Evolutionary conservation across 2,797 vertebrate genomes (phyloP), one percentile per base, ranked within the genome.

Genomic region (Triplophysa bombifrons): DNA sequence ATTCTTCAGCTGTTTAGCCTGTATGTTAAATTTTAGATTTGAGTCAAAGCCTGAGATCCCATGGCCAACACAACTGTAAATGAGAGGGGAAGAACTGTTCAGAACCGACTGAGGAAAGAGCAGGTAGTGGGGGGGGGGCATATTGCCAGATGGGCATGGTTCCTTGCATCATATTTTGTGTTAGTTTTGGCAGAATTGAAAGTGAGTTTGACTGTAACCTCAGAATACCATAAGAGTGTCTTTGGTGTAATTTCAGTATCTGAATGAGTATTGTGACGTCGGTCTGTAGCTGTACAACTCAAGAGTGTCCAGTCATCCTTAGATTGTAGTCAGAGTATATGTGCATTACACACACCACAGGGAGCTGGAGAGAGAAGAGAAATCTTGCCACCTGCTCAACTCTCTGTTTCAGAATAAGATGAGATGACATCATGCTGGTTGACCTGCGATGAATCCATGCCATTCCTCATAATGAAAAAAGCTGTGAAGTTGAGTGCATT

Each of bases 21-120:
- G 51, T 68, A 51, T 8, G 38, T 67, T 67, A 76, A 76, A 76
- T 76, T 58, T 76, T 76, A 58, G 34, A 76, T 64, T 8, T 56
- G 22, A 46, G 51, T 67, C 27, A 30, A 30, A 30, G 3, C 27
- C 27, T 30, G 27, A 30, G 27, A 30, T 30, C 27, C 27, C 27
- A 30, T 55, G 14, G 63, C 63, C 34, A 19, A 66, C 22, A 22
- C 22, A 1, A 22, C 22, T 22, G 22, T 22, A 22, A 76, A 76
- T 67, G 74, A 66, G 74, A 68, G 17, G 1, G 22, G 1, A 22
- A 22, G 27, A 30, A 30, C 27, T 30, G 27, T 30, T 30, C 3
- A 76, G 17, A 76, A 46, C 20, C 2, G 11, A 44, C 30, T 10
- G 64, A 68, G 51, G 38, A 76, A 68, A 20, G 38, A 58, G 17